These are phyloP conservation scores for Coelinius sp. DNA, from an alignment of 2,888 invertebrate species.

Conservation along the genomic window DNA sequence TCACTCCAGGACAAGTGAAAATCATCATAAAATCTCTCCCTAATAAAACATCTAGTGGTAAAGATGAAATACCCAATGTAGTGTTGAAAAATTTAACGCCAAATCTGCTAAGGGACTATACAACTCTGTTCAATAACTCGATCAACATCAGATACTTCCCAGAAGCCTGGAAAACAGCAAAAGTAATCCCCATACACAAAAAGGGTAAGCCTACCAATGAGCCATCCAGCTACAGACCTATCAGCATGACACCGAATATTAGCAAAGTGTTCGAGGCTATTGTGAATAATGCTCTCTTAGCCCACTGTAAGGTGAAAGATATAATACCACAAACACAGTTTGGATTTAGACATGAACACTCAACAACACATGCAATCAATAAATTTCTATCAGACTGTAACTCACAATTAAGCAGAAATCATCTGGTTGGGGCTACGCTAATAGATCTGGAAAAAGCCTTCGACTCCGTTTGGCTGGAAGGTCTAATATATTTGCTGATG, in stretches of 20 bases:
- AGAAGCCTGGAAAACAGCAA: conserved; percentile 31
- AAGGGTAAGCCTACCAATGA: conserved; percentile 9
- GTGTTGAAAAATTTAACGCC: conserved; percentile 35
- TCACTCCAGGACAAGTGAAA: background rate
- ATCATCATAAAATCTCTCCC: conserved; percentile 6
- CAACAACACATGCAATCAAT: conserved; percentile 35
- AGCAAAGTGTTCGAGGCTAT: background rate
- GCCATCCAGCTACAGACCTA: conserved; percentile 37
- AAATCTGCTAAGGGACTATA: background rate
- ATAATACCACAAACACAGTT: conserved; percentile 35
- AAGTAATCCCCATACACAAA: conserved; percentile 39
- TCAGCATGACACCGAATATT: conserved; percentile 29
- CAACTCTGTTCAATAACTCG: conserved; percentile 38
- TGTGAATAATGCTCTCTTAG: background rate
- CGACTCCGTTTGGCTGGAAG: conserved; percentile 25
- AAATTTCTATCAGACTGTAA: conserved; percentile 28
- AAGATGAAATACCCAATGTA: conserved; percentile 39
- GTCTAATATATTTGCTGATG: conserved; percentile 17
- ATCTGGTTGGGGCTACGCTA: conserved; percentile 11
- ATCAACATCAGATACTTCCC: conserved; percentile 37
- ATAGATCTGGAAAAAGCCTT: conserved; percentile 32
- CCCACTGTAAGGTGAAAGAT: background rate
- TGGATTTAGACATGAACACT: conserved; percentile 38
- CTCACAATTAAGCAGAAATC: background rate
- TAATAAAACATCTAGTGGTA: conserved; percentile 39